phyloP scores from a whole-genome alignment of 2,888 invertebrate species.

The Clistopyga incitator region DNA sequence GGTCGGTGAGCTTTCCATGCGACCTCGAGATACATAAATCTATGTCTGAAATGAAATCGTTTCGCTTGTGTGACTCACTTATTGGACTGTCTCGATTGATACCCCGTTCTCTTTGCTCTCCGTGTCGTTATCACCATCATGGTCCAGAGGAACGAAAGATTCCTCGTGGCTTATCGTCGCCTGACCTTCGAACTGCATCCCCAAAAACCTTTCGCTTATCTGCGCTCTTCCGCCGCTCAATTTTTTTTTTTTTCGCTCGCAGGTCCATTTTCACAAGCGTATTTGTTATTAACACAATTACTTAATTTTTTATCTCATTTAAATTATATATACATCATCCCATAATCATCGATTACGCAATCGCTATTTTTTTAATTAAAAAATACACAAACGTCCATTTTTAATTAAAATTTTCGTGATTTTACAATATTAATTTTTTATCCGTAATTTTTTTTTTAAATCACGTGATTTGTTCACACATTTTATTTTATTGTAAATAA shows the following conservation, averaged over 20 bases:
- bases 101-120: background rate
- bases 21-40: background rate
- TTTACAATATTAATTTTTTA: background rate
- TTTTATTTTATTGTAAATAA: no score
- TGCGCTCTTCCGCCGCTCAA: background rate
- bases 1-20: conserved; percentile 23
- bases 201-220: conserved; percentile 49
- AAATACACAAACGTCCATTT: background rate
- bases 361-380: background rate
- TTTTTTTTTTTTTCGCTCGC: no score
- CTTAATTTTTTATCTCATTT: background rate
- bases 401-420: background rate
- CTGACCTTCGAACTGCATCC: conserved; percentile 67
- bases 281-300: background rate
- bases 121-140: conserved; percentile 36
- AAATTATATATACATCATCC: background rate
- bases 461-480: no score
- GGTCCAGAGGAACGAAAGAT: conserved; percentile 34
- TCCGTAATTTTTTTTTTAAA: no score
- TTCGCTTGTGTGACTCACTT: conserved; percentile 37
- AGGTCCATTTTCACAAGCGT: background rate
- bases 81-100: conserved; percentile 6
- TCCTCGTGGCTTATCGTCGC: conserved; percentile 55
- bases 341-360: background rate
- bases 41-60: conserved; percentile 32